Conservation (phyloP, 1,140 invertebrate species). For the Coptotermes formosanus region DNA sequence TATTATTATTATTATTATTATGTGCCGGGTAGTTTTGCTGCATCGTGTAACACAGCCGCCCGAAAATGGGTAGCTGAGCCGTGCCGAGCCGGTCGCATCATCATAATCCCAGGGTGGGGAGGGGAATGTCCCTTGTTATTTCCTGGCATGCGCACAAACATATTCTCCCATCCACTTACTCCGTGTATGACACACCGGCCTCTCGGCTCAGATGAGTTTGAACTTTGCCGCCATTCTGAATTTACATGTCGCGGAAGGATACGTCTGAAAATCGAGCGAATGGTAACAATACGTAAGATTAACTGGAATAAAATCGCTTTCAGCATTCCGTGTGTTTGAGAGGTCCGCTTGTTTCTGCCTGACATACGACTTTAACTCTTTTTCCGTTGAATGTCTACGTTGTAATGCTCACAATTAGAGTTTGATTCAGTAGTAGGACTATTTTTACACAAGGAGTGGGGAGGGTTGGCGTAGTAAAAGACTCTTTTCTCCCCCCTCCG, state of each 20-base stretch:
- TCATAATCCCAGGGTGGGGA: background rate
- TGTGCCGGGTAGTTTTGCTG: background rate
- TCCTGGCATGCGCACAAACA: background rate
- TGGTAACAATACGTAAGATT: background rate
- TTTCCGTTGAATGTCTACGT: background rate
- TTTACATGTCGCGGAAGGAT: slow-evolving; percentile 17
- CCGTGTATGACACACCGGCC: background rate
- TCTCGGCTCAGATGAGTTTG: background rate
- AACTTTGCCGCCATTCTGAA: slow-evolving; percentile 17
- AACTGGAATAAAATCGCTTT: background rate
- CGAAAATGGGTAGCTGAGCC: slow-evolving; percentile 2
- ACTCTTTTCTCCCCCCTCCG: background rate
- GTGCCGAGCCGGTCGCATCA: slow-evolving; percentile 1
- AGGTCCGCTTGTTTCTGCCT: background rate
- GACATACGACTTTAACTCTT: background rate
- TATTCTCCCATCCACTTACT: background rate
- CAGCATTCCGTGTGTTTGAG: background rate
- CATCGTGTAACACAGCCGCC: slow-evolving; percentile 7
- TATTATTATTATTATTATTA: background rate
- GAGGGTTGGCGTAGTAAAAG: slow-evolving; percentile 16
- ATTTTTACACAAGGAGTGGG: slow-evolving; percentile 11
- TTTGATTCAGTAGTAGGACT: slow-evolving; percentile 9
- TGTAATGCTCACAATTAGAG: background rate
- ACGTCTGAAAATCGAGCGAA: background rate
- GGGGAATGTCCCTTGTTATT: slow-evolving; percentile 7